Percentiles rank a stretch among this genome's conserved stretches.
Evolutionary conservation across 2,113 vertebrate species (phyloP).

Genomic region (Origma solitaria): DNA sequence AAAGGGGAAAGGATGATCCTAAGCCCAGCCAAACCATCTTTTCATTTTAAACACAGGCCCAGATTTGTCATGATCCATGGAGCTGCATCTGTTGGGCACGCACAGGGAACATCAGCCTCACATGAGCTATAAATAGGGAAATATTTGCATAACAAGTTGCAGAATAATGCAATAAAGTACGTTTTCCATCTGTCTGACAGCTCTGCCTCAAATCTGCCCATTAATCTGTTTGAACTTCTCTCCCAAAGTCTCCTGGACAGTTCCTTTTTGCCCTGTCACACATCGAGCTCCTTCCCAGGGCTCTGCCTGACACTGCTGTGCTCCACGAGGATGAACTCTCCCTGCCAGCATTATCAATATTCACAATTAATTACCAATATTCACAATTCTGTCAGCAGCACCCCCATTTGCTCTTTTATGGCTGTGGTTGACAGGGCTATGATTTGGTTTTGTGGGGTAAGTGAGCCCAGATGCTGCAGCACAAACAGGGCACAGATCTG

Average conservation of each 20-base stretch:
- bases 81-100: not conserved
- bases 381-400: not conserved
- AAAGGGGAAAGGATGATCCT: not conserved
- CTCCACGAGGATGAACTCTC: not conserved
- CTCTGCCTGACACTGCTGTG: not conserved
- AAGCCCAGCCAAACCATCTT: not conserved
- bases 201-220: not conserved
- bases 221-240: not conserved
- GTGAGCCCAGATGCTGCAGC: not conserved
- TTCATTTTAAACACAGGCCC: not conserved
- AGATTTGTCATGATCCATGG: not conserved
- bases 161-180: not conserved
- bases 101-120: not conserved
- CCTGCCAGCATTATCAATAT: not conserved
- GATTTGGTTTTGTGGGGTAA: not conserved
- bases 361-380: not conserved
- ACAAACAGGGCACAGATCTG: not conserved
- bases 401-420: not conserved
- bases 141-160: not conserved
- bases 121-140: not conserved
- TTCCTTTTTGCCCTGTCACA: not conserved
- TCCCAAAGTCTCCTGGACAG: not conserved
- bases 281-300: not conserved
- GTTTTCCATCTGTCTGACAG: not conserved
- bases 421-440: not conserved